A percentile compares a stretch with the other conserved stretches of the same genome.
Conservation (phyloP, 2,888 invertebrate genomes). For the Tipula lateralis region DNA sequence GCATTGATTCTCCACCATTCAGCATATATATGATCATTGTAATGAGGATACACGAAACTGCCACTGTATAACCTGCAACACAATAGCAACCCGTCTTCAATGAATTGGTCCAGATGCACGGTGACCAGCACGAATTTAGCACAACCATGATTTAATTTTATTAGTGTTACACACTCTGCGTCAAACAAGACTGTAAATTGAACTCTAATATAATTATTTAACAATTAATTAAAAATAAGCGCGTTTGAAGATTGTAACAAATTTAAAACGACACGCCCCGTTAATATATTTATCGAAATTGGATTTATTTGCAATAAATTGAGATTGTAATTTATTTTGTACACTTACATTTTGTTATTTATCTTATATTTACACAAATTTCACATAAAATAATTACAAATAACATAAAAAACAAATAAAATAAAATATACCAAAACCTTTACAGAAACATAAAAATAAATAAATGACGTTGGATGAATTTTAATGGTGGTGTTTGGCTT, state of each 20-base stretch:
- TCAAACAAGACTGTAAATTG: neutral
- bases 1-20: conserved; percentile 82
- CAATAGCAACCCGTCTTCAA: conserved; percentile 71
- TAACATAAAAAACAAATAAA: neutral
- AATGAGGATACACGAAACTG: conserved; percentile 68
- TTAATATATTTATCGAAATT: neutral
- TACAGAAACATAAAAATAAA: neutral
- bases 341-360: neutral
- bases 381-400: neutral
- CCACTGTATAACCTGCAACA: conserved; percentile 73
- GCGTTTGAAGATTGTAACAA: neutral
- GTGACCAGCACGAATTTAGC: conserved; percentile 79
- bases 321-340: neutral
- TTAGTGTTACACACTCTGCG: conserved; percentile 38
- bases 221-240: neutral
- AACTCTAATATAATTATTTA: neutral
- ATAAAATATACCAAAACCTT: neutral
- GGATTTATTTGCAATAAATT: neutral
- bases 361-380: neutral
- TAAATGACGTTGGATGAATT: conserved; percentile 14
- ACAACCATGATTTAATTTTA: conserved; percentile 55
- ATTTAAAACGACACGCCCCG: neutral
- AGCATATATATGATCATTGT: conserved; percentile 68
- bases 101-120: conserved; percentile 77
- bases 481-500: neutral